Evolutionary conservation across 2,113 vertebrate genomes (phyloP), one percentile per base, ranked within the genome.

Genomic region (Polypterus bichir): DNA sequence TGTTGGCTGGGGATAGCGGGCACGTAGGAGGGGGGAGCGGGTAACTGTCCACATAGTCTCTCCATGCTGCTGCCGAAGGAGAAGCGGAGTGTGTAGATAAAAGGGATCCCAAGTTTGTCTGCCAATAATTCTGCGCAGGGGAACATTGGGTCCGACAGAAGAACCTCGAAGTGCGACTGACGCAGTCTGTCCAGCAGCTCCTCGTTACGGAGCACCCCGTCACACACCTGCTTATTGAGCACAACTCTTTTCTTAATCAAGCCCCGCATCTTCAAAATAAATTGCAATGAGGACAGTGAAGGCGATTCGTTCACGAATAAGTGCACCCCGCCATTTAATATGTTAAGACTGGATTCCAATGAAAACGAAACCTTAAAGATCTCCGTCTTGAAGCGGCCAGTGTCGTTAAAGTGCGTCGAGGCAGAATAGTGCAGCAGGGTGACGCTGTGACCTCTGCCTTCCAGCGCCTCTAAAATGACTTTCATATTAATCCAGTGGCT

Each of bases 401-500:
- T 54, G 45, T 76, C 64, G 1, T 75, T 68, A 46, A 91, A 79
- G 10, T 76, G 80, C 9, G 86, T 68, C 4, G 79, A 72, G 3
- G 71, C 69, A 0, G 81, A 74, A 57, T 78, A 69, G 45, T 74
- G 61, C 49, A 88, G 63, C 56, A 89, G 52, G 0, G 79, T 89
- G 57, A 89, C 69, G 1, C 52, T 76, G 67, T 90, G 86, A 60
- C 83, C 81, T 0, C 75, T 82, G 4, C 1, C 63, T 10, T 71
- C 70, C n/a, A 92, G 59, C 60, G 81, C 81, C 56, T 85, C 72
- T 52, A 83, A 52, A 56, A 91, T 71, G 6, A 60, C 53, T 48
- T 81, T 79, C 71, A 88, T 75, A 5, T 91, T 90, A 71, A 86
- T 61, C 88, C 88, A 90, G 65, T 90, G 87, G 52, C 88, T 91